Percentiles rank a stretch among this genome's conserved stretches.
phyloP scores from a whole-genome alignment of 2,888 invertebrate genomes.

The Callosobruchus maculatus region DNA sequence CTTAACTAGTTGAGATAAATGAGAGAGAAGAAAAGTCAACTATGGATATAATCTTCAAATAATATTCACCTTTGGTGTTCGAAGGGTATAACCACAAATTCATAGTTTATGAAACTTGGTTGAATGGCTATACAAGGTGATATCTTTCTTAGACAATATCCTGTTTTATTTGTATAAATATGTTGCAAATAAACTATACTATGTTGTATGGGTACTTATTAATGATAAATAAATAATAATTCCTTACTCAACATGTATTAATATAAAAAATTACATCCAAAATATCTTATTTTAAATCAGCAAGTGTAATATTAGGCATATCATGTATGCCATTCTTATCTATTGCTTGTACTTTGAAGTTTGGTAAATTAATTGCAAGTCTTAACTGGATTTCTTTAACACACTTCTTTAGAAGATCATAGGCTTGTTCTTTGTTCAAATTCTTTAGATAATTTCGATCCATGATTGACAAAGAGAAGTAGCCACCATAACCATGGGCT shows the following conservation, averaged over 20 bases:
- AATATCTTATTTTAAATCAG: conserved; percentile 44
- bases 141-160: too few species aligned
- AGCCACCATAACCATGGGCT: conserved; percentile 94
- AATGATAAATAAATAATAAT: neutral
- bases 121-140: too few species aligned
- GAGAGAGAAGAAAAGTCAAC: too few species aligned
- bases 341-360: conserved; percentile 86
- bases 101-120: too few species aligned
- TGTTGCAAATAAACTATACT: neutral
- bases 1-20: too few species aligned
- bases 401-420: conserved; percentile 82
- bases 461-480: conserved; percentile 88
- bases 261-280: conserved; percentile 24
- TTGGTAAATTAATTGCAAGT: conserved; percentile 79
- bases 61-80: too few species aligned
- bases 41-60: too few species aligned
- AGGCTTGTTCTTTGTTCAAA: conserved; percentile 77
- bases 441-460: conserved; percentile 86
- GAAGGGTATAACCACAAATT: too few species aligned
- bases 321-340: conserved; percentile 81
- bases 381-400: conserved; percentile 87
- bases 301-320: conserved; percentile 68
- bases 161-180: too few species aligned
- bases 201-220: too few species aligned
- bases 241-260: conserved; percentile 3